Conservation (phyloP, 2,797 vertebrate genomes). For the Gymnodraco acuticeps region DNA sequence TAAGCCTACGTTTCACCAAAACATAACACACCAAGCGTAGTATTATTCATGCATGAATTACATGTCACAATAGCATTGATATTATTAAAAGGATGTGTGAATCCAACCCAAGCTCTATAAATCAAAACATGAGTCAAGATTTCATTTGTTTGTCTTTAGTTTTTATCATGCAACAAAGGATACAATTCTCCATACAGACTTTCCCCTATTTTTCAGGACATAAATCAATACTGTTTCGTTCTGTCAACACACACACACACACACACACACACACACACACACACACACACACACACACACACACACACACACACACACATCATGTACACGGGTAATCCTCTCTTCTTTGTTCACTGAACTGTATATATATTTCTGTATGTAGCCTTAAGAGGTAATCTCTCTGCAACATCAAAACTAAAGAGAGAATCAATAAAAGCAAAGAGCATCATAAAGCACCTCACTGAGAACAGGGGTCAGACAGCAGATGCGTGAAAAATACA, state of each 20-base stretch:
- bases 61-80: neutral
- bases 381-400: conserved; percentile 60
- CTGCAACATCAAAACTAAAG: conserved; percentile 55
- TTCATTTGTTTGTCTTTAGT: conserved; percentile 41
- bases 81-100: conserved; percentile 9
- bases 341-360: conserved; percentile 63
- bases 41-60: conserved; percentile 36
- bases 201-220: conserved; percentile 57
- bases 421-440: conserved; percentile 67
- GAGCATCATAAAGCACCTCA: conserved; percentile 61
- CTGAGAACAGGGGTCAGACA: conserved; percentile 39
- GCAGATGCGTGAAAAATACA: conserved; percentile 34
- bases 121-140: conserved; percentile 26
- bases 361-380: conserved; percentile 28
- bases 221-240: conserved; percentile 70
- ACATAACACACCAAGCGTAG: conserved; percentile 14
- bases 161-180: conserved; percentile 27
- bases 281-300: neutral
- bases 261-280: conserved; percentile 11
- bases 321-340: conserved; percentile 19
- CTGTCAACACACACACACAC: conserved; percentile 51
- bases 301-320: conserved; percentile 1
- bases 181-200: conserved; percentile 20
- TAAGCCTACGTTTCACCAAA: conserved; percentile 30
- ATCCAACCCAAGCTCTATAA: conserved; percentile 25